Percentiles rank a stretch among this genome's conserved stretches.
phyloP scores from a whole-genome alignment of 2,113 vertebrate genomes.

The Cairina moschata region DNA sequence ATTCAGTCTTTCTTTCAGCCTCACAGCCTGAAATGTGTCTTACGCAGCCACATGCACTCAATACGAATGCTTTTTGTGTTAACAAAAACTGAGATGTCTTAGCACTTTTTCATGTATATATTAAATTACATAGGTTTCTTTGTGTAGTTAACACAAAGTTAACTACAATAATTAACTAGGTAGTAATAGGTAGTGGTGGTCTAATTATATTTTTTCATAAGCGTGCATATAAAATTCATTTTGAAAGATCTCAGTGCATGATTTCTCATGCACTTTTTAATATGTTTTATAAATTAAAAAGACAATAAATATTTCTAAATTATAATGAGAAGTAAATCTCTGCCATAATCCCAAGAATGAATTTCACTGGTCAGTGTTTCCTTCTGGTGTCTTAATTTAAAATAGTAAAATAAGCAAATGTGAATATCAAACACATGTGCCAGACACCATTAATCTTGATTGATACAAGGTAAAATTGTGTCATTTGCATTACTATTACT shows the following conservation, averaged over 20 bases:
- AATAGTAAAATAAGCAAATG: neutral
- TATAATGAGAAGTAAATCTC: neutral
- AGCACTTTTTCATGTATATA: neutral
- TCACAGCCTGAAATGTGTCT: neutral
- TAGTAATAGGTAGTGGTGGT: neutral
- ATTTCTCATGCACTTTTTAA: neutral
- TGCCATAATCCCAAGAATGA: neutral
- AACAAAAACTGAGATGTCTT: neutral
- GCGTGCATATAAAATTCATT: neutral
- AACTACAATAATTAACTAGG: neutral
- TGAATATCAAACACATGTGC: neutral
- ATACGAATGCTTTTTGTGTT: neutral
- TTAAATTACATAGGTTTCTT: neutral
- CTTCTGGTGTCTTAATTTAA: neutral
- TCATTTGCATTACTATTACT: neutral
- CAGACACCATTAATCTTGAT: neutral
- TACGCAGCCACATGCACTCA: neutral
- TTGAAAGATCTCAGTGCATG: neutral
- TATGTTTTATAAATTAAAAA: neutral
- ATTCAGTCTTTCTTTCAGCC: neutral
- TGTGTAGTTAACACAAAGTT: neutral
- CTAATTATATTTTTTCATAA: neutral
- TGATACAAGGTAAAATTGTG: neutral
- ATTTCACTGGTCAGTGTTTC: neutral
- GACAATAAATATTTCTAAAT: neutral